Percentiles rank a stretch among this genome's conserved stretches.
These are phyloP conservation scores for Ichneumoninae sp. DNA, from an alignment of 2,888 invertebrate species.

Conservation along the genomic window DNA sequence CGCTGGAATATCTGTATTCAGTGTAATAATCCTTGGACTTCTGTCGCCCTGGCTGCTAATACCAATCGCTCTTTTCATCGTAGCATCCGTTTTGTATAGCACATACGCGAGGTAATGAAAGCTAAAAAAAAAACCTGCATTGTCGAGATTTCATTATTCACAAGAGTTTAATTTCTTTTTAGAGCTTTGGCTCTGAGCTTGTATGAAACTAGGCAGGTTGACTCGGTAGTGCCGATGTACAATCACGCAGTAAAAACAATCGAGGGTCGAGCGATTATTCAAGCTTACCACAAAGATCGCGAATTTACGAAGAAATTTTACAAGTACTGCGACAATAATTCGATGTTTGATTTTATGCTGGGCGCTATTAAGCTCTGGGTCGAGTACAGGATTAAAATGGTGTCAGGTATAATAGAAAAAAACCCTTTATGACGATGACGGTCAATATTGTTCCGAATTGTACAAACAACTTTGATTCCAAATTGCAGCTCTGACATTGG, in stretches of 20 bases:
- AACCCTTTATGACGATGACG: neutral
- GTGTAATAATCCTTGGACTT: slow-evolving; percentile 84
- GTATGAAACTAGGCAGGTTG: slow-evolving; percentile 71
- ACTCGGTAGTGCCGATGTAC: slow-evolving; percentile 73
- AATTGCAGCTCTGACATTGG: slow-evolving; percentile 64
- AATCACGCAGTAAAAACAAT: slow-evolving; percentile 74
- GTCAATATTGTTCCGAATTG: neutral
- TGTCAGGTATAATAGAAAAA: slow-evolving; percentile 69
- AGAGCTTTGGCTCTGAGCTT: slow-evolving; percentile 72
- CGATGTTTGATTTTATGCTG: slow-evolving; percentile 75
- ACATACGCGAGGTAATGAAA: slow-evolving; percentile 79
- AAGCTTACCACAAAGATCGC: slow-evolving; percentile 75
- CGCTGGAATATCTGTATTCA: slow-evolving; percentile 84
- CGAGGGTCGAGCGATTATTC: slow-evolving; percentile 74
- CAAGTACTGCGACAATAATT: slow-evolving; percentile 73
- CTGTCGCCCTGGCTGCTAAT: slow-evolving; percentile 85
- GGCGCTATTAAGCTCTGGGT: slow-evolving; percentile 76
- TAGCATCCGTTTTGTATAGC: slow-evolving; percentile 80
- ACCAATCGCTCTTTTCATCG: slow-evolving; percentile 83
- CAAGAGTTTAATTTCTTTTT: slow-evolving; percentile 5
- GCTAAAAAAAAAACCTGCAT: neutral
- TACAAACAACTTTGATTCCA: neutral
- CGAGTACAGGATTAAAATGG: slow-evolving; percentile 73
- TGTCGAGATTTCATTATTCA: neutral
- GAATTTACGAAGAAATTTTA: slow-evolving; percentile 76